Base-by-base conservation (phyloP, 2,113 vertebrate species). In the Brachyistius frenatus region DNA sequence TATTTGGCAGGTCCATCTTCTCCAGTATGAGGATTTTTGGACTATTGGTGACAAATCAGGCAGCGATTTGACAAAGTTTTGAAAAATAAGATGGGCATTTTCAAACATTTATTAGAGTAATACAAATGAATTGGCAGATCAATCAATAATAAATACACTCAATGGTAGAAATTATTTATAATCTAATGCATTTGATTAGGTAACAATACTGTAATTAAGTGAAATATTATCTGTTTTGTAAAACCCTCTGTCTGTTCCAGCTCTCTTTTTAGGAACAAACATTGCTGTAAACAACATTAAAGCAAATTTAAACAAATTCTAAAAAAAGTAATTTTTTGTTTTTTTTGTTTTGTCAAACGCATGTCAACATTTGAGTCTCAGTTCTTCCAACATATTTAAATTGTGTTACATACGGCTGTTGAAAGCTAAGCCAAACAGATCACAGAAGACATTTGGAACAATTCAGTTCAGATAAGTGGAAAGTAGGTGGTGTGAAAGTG, bases 361-460 rank as follows among this genome's bases (percentile, higher is more conserved):
- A 30, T 30, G 13, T 58, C 32, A 72, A 46, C 72, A 46, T 75
- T 78, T 75, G 35, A 70, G n/a, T 66, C 64, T 54, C 50, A 54
- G 44, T 15, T 74, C 55, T 36, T 57, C 36, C 41, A 44, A 2
- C 41, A 44, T 44, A 13, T 13, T 41, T 41, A 41, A 5, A 1
- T 41, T 41, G 1, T 1, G 8, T 7, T 7, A 8, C 39, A 41
- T 0, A 41, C 1, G 2, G 39, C 39, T 8, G 39, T 41, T 8
- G 6, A 41, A 41, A 10, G 7, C 10, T 7, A 41, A 8, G 2
- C 10, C 7, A 9, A 41, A 41, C 2, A 7, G 6, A 9, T 8
- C 23, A 41, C 2, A 41, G 7, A 41, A 41, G 39, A 10, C 39
- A 41, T 2, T 41, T 5, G 3, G 6, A 7, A 41, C 10, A 9